Conservation (phyloP, 2,888 invertebrate species). For the Melanostoma mellinum region DNA sequence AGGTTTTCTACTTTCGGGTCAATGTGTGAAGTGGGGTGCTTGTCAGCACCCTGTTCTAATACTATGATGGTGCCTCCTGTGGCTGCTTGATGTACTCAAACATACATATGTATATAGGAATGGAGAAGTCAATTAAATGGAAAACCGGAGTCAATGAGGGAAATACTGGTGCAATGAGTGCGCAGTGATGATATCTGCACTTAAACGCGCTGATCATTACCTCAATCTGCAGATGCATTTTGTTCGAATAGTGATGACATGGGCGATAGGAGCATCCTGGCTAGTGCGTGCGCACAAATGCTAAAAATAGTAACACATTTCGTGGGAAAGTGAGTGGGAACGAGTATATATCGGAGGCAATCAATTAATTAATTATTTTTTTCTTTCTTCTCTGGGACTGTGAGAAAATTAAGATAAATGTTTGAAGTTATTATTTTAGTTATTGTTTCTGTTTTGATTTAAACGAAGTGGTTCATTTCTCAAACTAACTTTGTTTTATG, state of each 20-base stretch:
- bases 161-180: constrained; percentile 70
- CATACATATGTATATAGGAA: constrained; percentile 17
- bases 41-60: constrained; percentile 59
- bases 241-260: constrained; percentile 54
- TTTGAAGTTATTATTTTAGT: constrained; percentile 58
- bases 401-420: constrained; percentile 66
- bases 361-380: constrained; percentile 58
- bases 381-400: background rate
- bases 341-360: constrained; percentile 31
- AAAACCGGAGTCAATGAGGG: constrained; percentile 63
- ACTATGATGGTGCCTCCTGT: constrained; percentile 23
- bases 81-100: constrained; percentile 6
- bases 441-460: constrained; percentile 43
- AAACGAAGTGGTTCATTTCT: background rate
- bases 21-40: constrained; percentile 70
- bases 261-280: constrained; percentile 63
- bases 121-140: constrained; percentile 69
- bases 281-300: constrained; percentile 1
- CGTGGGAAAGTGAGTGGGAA: constrained; percentile 35
- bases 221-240: constrained; percentile 70
- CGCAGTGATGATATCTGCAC: constrained; percentile 71
- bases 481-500: too few species aligned
- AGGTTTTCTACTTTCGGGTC: constrained; percentile 65
- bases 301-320: constrained; percentile 49
- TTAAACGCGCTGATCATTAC: constrained; percentile 69